phyloP scores from a whole-genome alignment of 2,888 invertebrate species.

The Drosophila emarginata region DNA sequence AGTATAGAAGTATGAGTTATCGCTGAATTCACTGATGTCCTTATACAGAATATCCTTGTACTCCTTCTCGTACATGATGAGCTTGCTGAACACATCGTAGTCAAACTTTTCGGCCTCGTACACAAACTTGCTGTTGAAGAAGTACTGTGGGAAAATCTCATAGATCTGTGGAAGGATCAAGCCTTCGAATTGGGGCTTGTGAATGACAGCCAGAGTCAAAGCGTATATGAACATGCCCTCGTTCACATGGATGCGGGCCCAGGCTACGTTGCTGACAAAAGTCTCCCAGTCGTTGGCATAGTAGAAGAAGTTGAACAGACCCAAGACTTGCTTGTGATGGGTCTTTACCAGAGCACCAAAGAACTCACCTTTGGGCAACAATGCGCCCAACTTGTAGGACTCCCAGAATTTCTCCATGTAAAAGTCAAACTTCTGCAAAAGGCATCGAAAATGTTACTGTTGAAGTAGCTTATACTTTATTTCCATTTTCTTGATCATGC shows the following conservation, averaged over 20 bases:
- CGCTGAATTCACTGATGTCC: slow-evolving; percentile 59
- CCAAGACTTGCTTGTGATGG: slow-evolving; percentile 84
- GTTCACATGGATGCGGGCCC: slow-evolving; percentile 87
- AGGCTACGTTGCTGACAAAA: slow-evolving; percentile 87
- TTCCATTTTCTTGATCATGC: slow-evolving; percentile 1
- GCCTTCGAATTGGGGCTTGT: slow-evolving; percentile 86
- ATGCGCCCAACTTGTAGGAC: slow-evolving; percentile 79
- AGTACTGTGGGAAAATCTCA: slow-evolving; percentile 90
- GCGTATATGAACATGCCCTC: slow-evolving; percentile 90
- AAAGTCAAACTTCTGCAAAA: slow-evolving; percentile 57
- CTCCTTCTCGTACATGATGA: slow-evolving; percentile 77
- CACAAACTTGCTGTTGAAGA: slow-evolving; percentile 88
- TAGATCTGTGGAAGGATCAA: slow-evolving; percentile 88
- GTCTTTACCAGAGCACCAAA: slow-evolving; percentile 83
- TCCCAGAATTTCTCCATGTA: slow-evolving; percentile 76
- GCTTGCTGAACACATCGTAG: slow-evolving; percentile 71
- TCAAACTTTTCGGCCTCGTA: slow-evolving; percentile 86
- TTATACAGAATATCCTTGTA: slow-evolving; percentile 82
- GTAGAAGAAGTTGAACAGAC: slow-evolving; percentile 86
- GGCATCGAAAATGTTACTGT: no score
- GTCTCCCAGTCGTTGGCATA: slow-evolving; percentile 88
- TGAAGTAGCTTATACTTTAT: background rate
- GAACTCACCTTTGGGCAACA: slow-evolving; percentile 84
- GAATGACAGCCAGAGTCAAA: slow-evolving; percentile 87
- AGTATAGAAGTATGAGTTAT: slow-evolving; percentile 67